Base-by-base conservation (phyloP, 2,113 vertebrate genomes). In the Chaetodon trifascialis region DNA sequence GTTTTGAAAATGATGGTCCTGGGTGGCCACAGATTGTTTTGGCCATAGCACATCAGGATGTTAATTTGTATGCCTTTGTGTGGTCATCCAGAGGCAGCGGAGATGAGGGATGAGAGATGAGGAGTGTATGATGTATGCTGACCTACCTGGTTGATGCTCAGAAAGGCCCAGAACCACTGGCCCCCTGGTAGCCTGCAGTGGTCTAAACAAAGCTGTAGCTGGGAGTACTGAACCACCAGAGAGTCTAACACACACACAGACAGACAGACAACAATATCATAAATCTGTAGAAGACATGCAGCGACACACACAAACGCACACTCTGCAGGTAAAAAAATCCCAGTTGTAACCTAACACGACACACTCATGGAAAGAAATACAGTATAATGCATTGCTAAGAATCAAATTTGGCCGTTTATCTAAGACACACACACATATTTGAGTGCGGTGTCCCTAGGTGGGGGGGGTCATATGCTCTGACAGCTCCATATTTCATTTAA, bases 401-500 rank as follows among this genome's bases (percentile, higher is more conserved):
- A 51, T 67, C 83, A 58, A 40, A 76, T 59, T 67, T 75, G 17
- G 58, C 64, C 47, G 46, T 74, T 76, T 73, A 19, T 8, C 42
- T 66, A 8, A 47, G 30, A 49, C 42, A 62, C 64, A 76, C 40
- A 30, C 55, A 54, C 52, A 30, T 2, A 40, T 19, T 59, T 62
- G 36, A n/a, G 11, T 78, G 70, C 40, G 11, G 36, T 64, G 76
- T 78, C 34, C 59, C 66, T 74, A n/a, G 44, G 71, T 65, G 60
- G 25, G 54, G 67, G 70, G 79, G 65, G 79, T 36, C 44, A 17
- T 59, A 23, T 51, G 59, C 44, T 62, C 54, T 81, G 86, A 89
- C 82, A 85, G 77, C 54, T 89, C 85, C 73, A 86, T 87, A 90
- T 88, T 88, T 92, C 85, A 87, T 73, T 17, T 77, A 79, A 77